Base-by-base conservation (phyloP, 2,797 vertebrate species). In the Gephyroberyx darwinii region DNA sequence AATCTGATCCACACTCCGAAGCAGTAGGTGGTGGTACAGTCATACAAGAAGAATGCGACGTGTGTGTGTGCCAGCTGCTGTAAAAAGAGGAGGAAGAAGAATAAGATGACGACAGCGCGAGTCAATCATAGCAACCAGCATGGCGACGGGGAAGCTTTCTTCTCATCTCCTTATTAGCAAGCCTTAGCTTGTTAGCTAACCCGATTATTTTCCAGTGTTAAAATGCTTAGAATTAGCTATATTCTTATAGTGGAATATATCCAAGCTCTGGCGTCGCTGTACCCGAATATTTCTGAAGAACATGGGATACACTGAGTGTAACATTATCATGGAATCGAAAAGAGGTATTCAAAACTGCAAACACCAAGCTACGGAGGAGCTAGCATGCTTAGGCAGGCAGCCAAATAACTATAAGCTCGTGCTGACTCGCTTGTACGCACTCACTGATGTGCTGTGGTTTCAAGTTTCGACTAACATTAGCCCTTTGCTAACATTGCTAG, bases 71-170 rank as follows among this genome's bases (percentile, higher is more conserved):
- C 26, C 26, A 26, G 26, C 26, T 4, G 26, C 26, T 26, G 26
- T 26, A 26, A 26, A 26, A 26, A 26, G 26, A 26, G 1, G 26
- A 26, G 26, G 26, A 26, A 26, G 26, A 26, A 26, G 26, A 26
- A 26, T 26, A 26, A 26, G 26, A 26, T 26, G 26, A 26, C 26
- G 26, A 26, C 26, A 4, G 26, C 26, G 26, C 26, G 26, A 26
- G 8, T 9, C 78, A 65, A 26, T 69, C 93, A 69, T 93, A 94
- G 93, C 93, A 94, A 94, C 93, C 91, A 84, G 88, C 90, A 93
- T 94, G 93, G 92, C 91, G 92, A 92, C 92, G 74, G 78, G 5
- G 75, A 92, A 91, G 92, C 92, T 74, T 92, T 41, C 6, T 73
- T 9, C 58, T 69, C 75, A 50, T 68, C 75, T 70, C 59, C 59